Evolutionary conservation across 2,888 invertebrate species (phyloP), one percentile per base, ranked within the genome.

Genomic region (Beris morrisii): DNA sequence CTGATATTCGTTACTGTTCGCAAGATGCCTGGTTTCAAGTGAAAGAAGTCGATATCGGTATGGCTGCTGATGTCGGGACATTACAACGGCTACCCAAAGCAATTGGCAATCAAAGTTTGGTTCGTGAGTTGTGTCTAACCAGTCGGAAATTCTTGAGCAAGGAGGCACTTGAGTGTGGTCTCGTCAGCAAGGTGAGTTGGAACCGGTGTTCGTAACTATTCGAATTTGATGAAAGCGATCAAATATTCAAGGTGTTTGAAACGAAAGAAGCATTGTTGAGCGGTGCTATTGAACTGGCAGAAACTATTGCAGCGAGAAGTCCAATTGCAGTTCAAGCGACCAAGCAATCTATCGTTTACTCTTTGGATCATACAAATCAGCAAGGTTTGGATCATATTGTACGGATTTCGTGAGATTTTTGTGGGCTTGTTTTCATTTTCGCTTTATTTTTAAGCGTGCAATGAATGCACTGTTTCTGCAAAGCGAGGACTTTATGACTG

Each of bases 21-120:
- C 82, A 87, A 74, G 96, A 97, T 80, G 90, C 97, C 2, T 91
- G 87, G 83, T 95, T 95, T 76, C 88, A 90, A 81, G 88, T 98
- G 0, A 97, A 97, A 80, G 95, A 97, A 82, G 86, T 89, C 0
- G 88, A 88, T 45, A 83, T 90, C 64, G 98, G 98, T 0, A 83
- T 99, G 80, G 95, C 97, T 4, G 95, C 98, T 4, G 99, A 99
- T 82, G 92, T 98, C 0, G 99, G 99, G 0, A 89, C 92, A 0
- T 81, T 99, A 46, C 98, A 98, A 78, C 86, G 97, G 69, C 81
- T 99, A 13, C 97, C 97, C 2, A 96, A 93, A 83, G 85, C 83
- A 61, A 77, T 97, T 38, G 95, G 95, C 15, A 96, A 89, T 73
- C 88, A 92, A 45, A 95, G 97, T 71, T 83, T 93, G 69, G 91